These are phyloP conservation scores for Drosophila obscura DNA, from an alignment of 1,140 invertebrate species.

Conservation along the genomic window DNA sequence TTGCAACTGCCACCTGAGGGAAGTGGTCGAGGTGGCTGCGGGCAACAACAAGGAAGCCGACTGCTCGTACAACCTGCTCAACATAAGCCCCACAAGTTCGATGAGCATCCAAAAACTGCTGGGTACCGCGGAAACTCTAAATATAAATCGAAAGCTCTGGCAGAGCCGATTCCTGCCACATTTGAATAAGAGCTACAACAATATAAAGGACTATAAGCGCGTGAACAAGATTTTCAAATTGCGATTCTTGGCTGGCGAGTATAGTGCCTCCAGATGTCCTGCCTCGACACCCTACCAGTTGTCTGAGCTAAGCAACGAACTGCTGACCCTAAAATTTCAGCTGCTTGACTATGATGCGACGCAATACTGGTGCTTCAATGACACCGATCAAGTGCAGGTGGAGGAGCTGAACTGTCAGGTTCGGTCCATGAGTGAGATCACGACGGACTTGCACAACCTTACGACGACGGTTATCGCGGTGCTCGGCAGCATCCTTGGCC, in stretches of 20 bases:
- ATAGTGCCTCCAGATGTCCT: constrained; percentile 22
- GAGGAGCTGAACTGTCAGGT: constrained; percentile 60
- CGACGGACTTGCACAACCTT: constrained; percentile 41
- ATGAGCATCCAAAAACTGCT: constrained; percentile 3
- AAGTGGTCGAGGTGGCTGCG: constrained; percentile 84
- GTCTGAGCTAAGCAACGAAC: constrained; percentile 32
- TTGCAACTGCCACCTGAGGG: constrained; percentile 85
- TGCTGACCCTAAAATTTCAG: constrained; percentile 62
- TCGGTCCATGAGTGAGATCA: constrained; percentile 23
- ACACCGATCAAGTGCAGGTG: constrained; percentile 63
- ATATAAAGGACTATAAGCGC: constrained; percentile 49
- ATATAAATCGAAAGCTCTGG: constrained; percentile 49
- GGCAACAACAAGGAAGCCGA: constrained; percentile 66
- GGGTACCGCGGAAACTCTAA: background rate
- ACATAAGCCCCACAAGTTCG: constrained; percentile 14
- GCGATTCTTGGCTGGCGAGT: constrained; percentile 30
- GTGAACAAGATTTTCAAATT: constrained; percentile 52
- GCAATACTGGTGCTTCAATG: constrained; percentile 79
- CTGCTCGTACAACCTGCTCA: constrained; percentile 53
- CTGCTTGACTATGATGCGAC: constrained; percentile 76
- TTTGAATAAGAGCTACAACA: constrained; percentile 51
- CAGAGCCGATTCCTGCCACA: constrained; percentile 44
- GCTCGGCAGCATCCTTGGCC: constrained; percentile 63
- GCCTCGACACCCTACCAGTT: constrained; percentile 17
- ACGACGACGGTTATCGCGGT: constrained; percentile 52